Percentiles rank a stretch among this genome's conserved stretches.
Evolutionary conservation across 2,888 invertebrate genomes (phyloP).

Genomic region (Meganola albula): DNA sequence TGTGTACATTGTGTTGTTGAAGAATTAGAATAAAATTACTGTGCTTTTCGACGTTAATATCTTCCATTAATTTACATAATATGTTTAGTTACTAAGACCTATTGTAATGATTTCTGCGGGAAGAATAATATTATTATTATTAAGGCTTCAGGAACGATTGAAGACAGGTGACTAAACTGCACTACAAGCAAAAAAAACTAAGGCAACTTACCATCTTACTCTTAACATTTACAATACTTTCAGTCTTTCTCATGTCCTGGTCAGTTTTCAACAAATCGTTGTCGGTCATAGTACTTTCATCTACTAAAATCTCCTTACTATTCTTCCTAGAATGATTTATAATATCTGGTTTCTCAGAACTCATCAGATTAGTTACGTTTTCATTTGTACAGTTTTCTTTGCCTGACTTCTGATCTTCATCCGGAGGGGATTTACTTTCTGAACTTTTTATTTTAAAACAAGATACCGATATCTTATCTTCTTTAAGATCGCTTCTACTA

Average conservation of each 20-base stretch:
- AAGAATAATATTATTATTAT: no score
- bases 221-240: conserved; percentile 51
- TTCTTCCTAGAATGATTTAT: conserved; percentile 61
- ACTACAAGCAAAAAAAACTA: no score
- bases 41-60: no score
- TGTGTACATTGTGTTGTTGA: no score
- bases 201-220: conserved; percentile 54
- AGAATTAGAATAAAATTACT: no score
- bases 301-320: conserved; percentile 51
- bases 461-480: conserved; percentile 65
- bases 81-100: no score
- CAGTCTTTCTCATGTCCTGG: conserved; percentile 57
- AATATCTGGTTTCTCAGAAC: conserved; percentile 54
- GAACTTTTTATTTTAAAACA: conserved; percentile 72
- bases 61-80: no score
- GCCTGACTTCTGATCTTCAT: conserved; percentile 55
- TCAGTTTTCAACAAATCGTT: conserved; percentile 41
- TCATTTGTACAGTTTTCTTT: conserved; percentile 67
- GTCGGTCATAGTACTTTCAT: conserved; percentile 56
- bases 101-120: no score
- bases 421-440: conserved; percentile 58
- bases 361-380: conserved; percentile 62
- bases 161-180: no score
- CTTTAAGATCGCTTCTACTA: conserved; percentile 55
- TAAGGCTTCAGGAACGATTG: no score